Base-by-base conservation (phyloP, 2,113 vertebrate species). In the Ondatra zibethicus region DNA sequence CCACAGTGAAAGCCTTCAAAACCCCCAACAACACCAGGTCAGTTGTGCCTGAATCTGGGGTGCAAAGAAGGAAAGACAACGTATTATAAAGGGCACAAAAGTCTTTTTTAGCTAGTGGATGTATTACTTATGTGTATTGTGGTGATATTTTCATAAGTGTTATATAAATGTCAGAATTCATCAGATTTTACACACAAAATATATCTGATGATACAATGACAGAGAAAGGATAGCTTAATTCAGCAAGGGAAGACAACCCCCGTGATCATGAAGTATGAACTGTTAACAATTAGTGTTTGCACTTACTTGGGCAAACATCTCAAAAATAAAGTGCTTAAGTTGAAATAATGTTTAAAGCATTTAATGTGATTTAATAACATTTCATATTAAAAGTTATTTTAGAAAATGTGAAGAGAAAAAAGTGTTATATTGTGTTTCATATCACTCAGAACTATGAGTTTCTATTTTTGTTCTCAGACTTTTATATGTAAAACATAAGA, bases 371-470 rank as follows among this genome's bases (percentile, higher is more conserved):
- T 55, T 63, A 85, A 78, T 81, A 75, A 76, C 70, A 82, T 63
- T 63, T 92, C 84, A 55, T 63, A 94, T 47, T 94, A 68, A 77
- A 78, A 68, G 13, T 77, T 85, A 90, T 58, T 50, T 93, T 52
- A 78, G 42, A 66, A 85, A 89, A 93, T 39, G 12, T 65, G 29
- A 27, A 81, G 78, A 87, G 61, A 52, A 19, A 72, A 89, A 85
- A 72, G n/a, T 45, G 58, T 76, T 42, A 82, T 89, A 63, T 33
- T 58, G 42, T 31, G 70, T 84, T 55, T 89, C 36, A 84, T 76
- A 61, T 42, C 50, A 77, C 10, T 93, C n/a, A 76, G 52, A n/a
- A 94, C 63, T 52, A 94, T 61, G 27, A 42, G 76, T n/a, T 81
- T 7, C n/a, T 39, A 77, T 76, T 88, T 81, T 92, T 63, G 23